These are phyloP conservation scores for Hassar affinis DNA, from an alignment of 2,113 vertebrate species.

Conservation along the genomic window DNA sequence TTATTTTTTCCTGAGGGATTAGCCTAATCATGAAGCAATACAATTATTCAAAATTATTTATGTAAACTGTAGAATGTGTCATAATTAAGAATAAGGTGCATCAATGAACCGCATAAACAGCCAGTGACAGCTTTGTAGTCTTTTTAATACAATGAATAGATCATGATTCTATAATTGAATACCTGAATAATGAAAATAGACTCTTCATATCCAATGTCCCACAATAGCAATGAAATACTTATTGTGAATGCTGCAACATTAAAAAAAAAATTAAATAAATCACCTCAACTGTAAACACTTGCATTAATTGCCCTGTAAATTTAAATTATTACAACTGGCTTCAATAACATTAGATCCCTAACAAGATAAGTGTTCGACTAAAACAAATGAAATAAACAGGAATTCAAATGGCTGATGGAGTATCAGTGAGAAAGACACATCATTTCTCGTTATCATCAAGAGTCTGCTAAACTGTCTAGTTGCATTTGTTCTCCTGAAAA, in stretches of 20 bases:
- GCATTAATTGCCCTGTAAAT: background rate
- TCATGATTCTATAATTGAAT: background rate
- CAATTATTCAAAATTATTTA: background rate
- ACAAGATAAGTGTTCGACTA: too few species aligned
- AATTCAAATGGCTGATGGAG: background rate
- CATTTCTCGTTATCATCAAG: background rate
- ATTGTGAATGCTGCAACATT: background rate
- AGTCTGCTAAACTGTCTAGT: background rate
- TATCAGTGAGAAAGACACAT: background rate
- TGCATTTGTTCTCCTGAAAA: background rate
- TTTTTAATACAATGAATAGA: background rate
- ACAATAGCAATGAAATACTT: background rate
- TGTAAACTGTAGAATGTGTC: background rate
- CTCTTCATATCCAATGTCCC: background rate
- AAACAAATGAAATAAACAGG: background rate
- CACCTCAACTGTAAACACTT: background rate
- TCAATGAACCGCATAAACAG: background rate
- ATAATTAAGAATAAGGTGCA: background rate
- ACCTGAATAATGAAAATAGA: background rate
- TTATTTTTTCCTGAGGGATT: background rate
- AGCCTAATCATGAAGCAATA: conserved; percentile 5
- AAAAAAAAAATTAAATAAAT: background rate
- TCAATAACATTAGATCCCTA: background rate
- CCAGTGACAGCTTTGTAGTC: background rate
- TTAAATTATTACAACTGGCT: background rate